phyloP scores from a whole-genome alignment of 2,113 vertebrate species.

The Seriola quinqueradiata region DNA sequence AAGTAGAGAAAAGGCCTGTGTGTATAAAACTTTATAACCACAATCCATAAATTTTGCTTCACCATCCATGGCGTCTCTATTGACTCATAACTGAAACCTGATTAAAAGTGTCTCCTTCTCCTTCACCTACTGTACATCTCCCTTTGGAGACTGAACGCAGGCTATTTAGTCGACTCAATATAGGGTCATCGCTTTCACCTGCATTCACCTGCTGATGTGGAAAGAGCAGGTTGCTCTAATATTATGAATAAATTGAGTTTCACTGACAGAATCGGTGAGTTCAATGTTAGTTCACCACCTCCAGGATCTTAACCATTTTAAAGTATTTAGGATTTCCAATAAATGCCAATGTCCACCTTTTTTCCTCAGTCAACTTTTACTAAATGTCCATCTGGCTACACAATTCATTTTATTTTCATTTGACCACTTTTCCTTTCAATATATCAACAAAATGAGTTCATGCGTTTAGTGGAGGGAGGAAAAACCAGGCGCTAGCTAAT shows the following conservation, averaged over 20 bases:
- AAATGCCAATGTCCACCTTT: not conserved
- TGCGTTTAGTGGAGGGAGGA: constrained; percentile 14
- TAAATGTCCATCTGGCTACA: constrained; percentile 4
- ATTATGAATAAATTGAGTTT: not conserved
- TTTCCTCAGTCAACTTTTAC: constrained; percentile 2
- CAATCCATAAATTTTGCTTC: constrained; percentile 11
- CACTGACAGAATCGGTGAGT: constrained; percentile 8
- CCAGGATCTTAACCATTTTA: constrained; percentile 4
- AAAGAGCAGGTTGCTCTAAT: constrained; percentile 17
- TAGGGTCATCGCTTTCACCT: constrained; percentile 5
- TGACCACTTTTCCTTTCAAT: constrained; percentile 10
- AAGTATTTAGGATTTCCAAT: constrained; percentile 21
- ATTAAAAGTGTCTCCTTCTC: constrained; percentile 13
- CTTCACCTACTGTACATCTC: constrained; percentile 19
- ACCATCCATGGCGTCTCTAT: constrained; percentile 14
- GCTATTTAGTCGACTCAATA: constrained; percentile 28
- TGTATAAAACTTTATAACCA: not conserved
- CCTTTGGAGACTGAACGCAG: constrained; percentile 6
- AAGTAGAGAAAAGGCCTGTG: constrained; percentile 11
- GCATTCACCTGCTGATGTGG: not conserved
- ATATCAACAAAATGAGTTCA: constrained; percentile 12
- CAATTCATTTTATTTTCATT: constrained; percentile 17
- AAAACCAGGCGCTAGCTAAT: constrained; percentile 17
- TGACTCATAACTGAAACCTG: constrained; percentile 23
- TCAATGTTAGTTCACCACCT: constrained; percentile 6